Evolutionary conservation across 2,113 vertebrate genomes (phyloP), one percentile per base, ranked within the genome.

Genomic region (Sylvilagus bachmani): DNA sequence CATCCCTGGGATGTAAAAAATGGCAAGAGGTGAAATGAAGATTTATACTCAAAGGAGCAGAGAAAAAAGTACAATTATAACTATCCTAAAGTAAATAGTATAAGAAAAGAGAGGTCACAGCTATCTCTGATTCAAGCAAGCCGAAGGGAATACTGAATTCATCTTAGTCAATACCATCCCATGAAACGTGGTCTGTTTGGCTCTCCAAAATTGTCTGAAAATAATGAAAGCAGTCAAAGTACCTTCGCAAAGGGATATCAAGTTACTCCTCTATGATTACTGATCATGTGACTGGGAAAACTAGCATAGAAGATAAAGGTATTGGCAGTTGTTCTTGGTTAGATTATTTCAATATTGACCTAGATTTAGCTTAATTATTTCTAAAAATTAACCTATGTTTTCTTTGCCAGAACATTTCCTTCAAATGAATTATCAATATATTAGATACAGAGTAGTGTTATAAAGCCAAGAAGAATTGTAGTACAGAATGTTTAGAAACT

Each of bases 281-380:
- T 53, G 55, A 80, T 36, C 25, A 13, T 90, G 53, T 27, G 64
- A 3, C 71, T 85, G 22, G 12, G 9, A 2, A 29, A 88, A 88
- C 69, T 25, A 91, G 80, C 10, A 31, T 24, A 64, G 36, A 1
- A 36, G 29, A 61, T 77, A 53, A 82, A 78, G 29, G 1, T 53
- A 79, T 61, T 93, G 81, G 55, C 53, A 73, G 25, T 89, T 87
- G 13, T 74, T 55, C 58, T 74, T 71, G 84, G 27, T 67, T 69
- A 86, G 14, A 84, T 90, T 36, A 73, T 84, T 53, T 87, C 71
- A 84, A 5, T 67, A 84, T 90, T 94, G 44, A 87, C 24, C 71
- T 80, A 64, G 9, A 58, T 90, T 92, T 82, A 80, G 89, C 61
- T 80, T 75, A 66, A 92, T 75, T 95, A 82, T 82, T 84, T 94